A percentile compares a stretch with the other conserved stretches of the same genome.
phyloP scores from a whole-genome alignment of 2,888 invertebrate genomes.

The Spodoptera picta region DNA sequence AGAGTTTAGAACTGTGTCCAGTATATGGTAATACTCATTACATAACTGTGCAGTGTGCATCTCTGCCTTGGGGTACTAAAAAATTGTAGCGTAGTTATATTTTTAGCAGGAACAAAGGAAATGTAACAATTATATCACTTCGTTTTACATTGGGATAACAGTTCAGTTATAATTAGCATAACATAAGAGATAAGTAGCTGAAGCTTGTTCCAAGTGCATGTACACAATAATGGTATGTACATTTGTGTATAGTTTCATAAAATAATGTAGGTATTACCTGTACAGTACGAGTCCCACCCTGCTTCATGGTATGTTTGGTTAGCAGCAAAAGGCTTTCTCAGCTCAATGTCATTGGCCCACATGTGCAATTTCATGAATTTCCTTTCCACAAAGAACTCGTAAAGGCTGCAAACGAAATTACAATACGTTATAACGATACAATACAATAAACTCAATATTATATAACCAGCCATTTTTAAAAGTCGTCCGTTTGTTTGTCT shows the following conservation, averaged over 20 bases:
- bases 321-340: slow-evolving; percentile 72
- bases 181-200: no score
- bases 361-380: slow-evolving; percentile 74
- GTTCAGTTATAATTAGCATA: no score
- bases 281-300: slow-evolving; percentile 94
- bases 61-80: no score
- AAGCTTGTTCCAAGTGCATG: no score
- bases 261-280: slow-evolving; percentile 73
- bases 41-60: no score
- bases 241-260: background rate
- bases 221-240: no score
- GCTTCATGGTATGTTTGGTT: slow-evolving; percentile 91
- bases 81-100: no score
- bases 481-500: slow-evolving; percentile 32
- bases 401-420: slow-evolving; percentile 77
- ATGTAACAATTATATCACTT: no score
- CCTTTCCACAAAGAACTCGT: slow-evolving; percentile 88
- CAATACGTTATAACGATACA: slow-evolving; percentile 13
- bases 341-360: slow-evolving; percentile 70
- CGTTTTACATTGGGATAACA: no score
- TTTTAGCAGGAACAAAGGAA: no score
- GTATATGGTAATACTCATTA: no score
- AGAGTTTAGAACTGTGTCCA: no score
- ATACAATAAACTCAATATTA: slow-evolving; percentile 21
- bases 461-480: slow-evolving; percentile 10